These are phyloP conservation scores for Mycteria americana DNA, from an alignment of 2,797 vertebrate genomes.

Conservation along the genomic window DNA sequence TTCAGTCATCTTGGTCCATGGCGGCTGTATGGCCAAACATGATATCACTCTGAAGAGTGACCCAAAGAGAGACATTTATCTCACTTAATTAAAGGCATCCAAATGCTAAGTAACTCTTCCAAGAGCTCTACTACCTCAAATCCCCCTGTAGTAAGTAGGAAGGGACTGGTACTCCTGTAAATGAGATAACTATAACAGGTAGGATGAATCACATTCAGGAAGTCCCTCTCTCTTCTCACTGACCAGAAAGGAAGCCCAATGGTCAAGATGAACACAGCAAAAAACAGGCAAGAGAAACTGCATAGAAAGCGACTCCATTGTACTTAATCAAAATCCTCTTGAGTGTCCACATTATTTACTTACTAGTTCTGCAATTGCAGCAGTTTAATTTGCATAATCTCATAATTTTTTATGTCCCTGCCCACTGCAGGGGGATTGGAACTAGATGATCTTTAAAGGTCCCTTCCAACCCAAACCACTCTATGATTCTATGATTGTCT, in stretches of 20 bases:
- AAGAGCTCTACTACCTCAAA: neutral
- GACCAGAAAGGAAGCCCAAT: neutral
- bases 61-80: neutral
- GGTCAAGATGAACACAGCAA: neutral
- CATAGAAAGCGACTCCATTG: neutral
- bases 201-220: neutral
- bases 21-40: neutral
- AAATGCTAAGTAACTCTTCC: neutral
- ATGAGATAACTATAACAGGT: neutral
- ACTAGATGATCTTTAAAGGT: neutral
- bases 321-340: neutral
- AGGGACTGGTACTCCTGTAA: neutral
- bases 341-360: neutral
- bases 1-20: conserved; percentile 12
- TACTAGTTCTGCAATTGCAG: neutral
- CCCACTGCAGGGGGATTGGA: neutral
- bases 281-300: neutral
- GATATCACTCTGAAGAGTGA: neutral
- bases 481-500: neutral
- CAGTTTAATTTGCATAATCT: neutral
- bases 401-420: neutral
- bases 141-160: neutral
- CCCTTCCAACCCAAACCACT: neutral
- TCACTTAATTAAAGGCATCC: neutral
- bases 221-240: neutral